phyloP scores from a whole-genome alignment of 2,888 invertebrate species.

The Drosophila parthenogenetica region DNA sequence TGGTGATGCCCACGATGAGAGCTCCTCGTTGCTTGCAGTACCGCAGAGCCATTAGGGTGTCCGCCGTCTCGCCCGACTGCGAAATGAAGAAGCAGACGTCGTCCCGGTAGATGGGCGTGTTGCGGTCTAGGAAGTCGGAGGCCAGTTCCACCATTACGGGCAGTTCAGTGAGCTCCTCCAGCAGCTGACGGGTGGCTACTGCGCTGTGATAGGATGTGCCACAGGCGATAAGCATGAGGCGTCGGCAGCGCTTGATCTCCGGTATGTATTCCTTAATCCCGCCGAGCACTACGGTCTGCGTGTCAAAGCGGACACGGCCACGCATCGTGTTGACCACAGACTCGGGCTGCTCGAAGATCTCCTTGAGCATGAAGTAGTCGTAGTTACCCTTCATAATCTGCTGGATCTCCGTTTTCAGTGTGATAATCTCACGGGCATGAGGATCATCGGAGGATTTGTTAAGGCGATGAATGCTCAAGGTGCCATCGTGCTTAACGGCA shows the following conservation, averaged over 20 bases:
- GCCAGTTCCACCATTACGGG: slow-evolving; percentile 99
- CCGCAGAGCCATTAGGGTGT: slow-evolving; percentile 95
- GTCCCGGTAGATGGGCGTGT: slow-evolving; percentile 98
- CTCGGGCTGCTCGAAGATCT: slow-evolving; percentile 99
- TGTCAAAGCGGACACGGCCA: slow-evolving; percentile 96
- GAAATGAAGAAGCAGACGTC: slow-evolving; percentile 99
- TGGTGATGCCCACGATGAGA: slow-evolving; percentile 98
- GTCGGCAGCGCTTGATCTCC: slow-evolving; percentile 97
- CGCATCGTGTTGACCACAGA: slow-evolving; percentile 99
- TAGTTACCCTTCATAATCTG: slow-evolving; percentile 99
- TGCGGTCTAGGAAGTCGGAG: slow-evolving; percentile 98
- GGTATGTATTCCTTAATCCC: slow-evolving; percentile 99
- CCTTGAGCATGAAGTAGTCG: slow-evolving; percentile 99
- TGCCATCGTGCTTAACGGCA: slow-evolving; percentile 98
- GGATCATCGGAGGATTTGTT: slow-evolving; percentile 92
- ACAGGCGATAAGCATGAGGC: slow-evolving; percentile 98
- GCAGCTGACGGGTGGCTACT: slow-evolving; percentile 95
- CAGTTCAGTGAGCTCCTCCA: slow-evolving; percentile 98
- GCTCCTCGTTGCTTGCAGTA: slow-evolving; percentile 99
- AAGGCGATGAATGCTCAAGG: slow-evolving; percentile 97
- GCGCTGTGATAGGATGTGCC: slow-evolving; percentile 99
- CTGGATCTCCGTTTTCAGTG: slow-evolving; percentile 98
- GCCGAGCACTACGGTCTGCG: slow-evolving; percentile 93
- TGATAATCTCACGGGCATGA: slow-evolving; percentile 96
- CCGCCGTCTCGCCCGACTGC: slow-evolving; percentile 99